A percentile compares a stretch with the other conserved stretches of the same genome.
Evolutionary conservation across 2,888 invertebrate species (phyloP).

Genomic region (Amorpha juglandis): DNA sequence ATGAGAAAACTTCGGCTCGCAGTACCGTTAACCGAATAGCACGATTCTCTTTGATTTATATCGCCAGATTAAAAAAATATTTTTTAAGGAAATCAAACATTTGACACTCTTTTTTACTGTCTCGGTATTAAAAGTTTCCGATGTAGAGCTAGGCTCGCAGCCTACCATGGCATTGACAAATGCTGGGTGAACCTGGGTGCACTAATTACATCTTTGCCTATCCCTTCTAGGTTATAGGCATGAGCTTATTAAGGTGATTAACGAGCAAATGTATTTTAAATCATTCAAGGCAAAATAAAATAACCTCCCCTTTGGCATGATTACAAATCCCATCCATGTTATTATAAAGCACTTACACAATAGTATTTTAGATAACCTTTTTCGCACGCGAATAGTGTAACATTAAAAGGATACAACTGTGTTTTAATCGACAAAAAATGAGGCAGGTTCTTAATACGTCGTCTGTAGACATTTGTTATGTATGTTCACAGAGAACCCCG

Average conservation of each 20-base stretch:
- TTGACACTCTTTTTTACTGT: too few species aligned
- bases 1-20: conserved; percentile 10
- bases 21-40: not conserved
- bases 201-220: too few species aligned
- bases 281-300: not conserved
- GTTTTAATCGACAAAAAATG: too few species aligned
- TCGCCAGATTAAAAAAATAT: not conserved
- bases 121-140: too few species aligned
- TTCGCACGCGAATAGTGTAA: conserved; percentile 6
- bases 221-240: too few species aligned
- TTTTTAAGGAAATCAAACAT: not conserved
- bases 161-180: too few species aligned
- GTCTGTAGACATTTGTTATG: too few species aligned
- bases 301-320: not conserved
- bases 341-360: conserved; percentile 18
- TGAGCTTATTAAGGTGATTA: too few species aligned
- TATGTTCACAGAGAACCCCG: too few species aligned
- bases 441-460: not conserved
- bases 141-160: too few species aligned
- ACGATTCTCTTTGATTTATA: conserved; percentile 4
- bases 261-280: not conserved
- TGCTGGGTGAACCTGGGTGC: too few species aligned
- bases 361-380: conserved; percentile 17
- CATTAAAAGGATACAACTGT: too few species aligned
- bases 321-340: not conserved